These are phyloP conservation scores for Notoglanidium macrostoma DNA, from an alignment of 2,797 vertebrate genomes.

Conservation along the genomic window DNA sequence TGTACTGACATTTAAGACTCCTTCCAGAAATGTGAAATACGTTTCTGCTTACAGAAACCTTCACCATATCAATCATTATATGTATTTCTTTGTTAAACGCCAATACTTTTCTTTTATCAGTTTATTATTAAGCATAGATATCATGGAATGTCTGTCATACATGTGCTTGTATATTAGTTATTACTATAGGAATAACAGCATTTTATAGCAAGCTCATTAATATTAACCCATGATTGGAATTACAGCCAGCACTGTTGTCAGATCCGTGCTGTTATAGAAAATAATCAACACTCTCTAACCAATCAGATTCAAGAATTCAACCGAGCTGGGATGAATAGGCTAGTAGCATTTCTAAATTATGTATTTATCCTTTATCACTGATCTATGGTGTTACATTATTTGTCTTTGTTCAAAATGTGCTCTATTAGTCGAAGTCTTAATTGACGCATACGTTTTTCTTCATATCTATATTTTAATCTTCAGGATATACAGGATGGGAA, in stretches of 20 bases:
- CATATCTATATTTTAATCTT: background rate
- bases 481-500: background rate
- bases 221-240: background rate
- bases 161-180: background rate
- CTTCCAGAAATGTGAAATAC: background rate
- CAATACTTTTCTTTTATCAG: background rate
- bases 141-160: background rate
- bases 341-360: background rate
- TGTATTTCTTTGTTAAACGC: background rate
- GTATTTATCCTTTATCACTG: background rate
- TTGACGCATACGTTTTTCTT: background rate
- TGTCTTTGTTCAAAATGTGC: background rate
- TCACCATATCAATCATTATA: background rate
- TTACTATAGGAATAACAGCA: background rate
- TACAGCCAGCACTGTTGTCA: background rate
- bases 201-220: background rate
- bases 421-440: background rate
- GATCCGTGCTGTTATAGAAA: background rate
- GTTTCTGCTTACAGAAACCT: background rate
- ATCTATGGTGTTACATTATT: background rate
- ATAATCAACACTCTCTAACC: background rate
- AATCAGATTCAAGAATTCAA: background rate
- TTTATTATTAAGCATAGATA: background rate
- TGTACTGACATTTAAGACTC: background rate
- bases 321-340: background rate